A percentile compares a stretch with the other conserved stretches of the same genome.
Conservation (phyloP, 2,113 vertebrate genomes). For the Heterotis niloticus region DNA sequence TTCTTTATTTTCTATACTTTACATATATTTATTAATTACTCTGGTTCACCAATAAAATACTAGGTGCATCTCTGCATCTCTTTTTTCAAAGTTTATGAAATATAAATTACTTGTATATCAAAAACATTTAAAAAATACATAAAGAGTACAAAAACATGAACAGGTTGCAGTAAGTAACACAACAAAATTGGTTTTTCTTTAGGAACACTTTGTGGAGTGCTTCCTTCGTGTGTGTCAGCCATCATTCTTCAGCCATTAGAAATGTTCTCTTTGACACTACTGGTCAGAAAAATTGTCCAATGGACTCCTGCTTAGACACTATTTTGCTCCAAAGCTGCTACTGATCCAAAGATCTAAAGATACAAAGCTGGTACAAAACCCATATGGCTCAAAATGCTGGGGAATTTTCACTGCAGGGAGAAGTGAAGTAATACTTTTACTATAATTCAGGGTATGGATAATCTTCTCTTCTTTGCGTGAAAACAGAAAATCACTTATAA, state of each 20-base stretch:
- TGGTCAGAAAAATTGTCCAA: neutral
- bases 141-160: conserved; percentile 68
- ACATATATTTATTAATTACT: conserved; percentile 72
- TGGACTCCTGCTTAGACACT: neutral
- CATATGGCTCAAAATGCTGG: no score
- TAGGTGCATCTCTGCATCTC: conserved; percentile 51
- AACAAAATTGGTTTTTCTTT: conserved; percentile 53
- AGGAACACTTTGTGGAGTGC: conserved; percentile 31
- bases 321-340: conserved; percentile 5
- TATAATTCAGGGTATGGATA: no score
- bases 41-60: conserved; percentile 60
- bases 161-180: conserved; percentile 39
- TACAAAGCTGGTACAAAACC: no score
- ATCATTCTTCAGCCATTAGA: neutral
- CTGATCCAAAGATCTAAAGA: neutral
- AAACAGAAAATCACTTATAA: neutral
- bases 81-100: conserved; percentile 87
- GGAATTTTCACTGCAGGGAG: no score
- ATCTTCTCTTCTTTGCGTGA: neutral
- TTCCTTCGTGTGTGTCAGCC: neutral
- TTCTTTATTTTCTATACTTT: conserved; percentile 51
- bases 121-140: conserved; percentile 73
- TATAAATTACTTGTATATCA: conserved; percentile 93
- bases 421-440: no score
- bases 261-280: neutral